Evolutionary conservation across 2,888 invertebrate species (phyloP).

Genomic region (Sericinus montela): DNA sequence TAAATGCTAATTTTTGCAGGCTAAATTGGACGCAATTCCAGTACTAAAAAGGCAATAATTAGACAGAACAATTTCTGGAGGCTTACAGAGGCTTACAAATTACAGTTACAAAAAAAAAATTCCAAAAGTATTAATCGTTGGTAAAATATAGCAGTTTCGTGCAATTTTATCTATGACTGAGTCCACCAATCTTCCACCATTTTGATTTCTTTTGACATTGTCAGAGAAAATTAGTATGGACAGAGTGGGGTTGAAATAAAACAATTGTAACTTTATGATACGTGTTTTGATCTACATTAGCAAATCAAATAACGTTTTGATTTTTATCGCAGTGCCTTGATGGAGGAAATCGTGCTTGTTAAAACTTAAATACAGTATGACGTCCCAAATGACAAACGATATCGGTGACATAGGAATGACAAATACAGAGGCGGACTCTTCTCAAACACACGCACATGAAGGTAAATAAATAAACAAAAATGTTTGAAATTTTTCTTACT

Average conservation of each 20-base stretch:
- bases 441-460: conserved; percentile 62
- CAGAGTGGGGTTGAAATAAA: too few species aligned
- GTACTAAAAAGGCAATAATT: too few species aligned
- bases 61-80: too few species aligned
- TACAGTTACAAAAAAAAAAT: too few species aligned
- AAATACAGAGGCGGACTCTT: conserved; percentile 59
- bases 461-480: conserved; percentile 53
- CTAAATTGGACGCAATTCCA: too few species aligned
- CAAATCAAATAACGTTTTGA: neutral
- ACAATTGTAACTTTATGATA: neutral
- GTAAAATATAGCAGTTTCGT: too few species aligned
- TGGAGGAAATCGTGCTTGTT: neutral
- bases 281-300: neutral
- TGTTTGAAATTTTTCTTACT: neutral
- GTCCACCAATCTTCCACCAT: conserved; percentile 7
- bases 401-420: conserved; percentile 56
- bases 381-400: conserved; percentile 54
- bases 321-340: neutral
- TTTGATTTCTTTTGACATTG: conserved; percentile 8
- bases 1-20: too few species aligned
- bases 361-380: conserved; percentile 20
- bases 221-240: neutral
- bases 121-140: too few species aligned
- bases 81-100: too few species aligned
- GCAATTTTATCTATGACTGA: too few species aligned